These are phyloP conservation scores for Pristiophorus japonicus DNA, from an alignment of 2,113 vertebrate species.

Conservation along the genomic window DNA sequence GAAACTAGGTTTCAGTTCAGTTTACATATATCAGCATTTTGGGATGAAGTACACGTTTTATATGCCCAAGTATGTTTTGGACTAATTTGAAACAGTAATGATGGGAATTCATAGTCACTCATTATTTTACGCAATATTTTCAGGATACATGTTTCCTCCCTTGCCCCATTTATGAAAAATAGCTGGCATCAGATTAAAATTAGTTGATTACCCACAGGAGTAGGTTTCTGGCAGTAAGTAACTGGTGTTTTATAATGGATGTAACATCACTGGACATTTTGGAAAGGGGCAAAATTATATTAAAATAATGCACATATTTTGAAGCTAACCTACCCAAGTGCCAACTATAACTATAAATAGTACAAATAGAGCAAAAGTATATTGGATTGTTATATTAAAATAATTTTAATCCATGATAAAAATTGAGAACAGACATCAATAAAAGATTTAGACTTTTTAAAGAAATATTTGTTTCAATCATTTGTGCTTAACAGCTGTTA, in stretches of 20 bases:
- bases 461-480: not conserved
- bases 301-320: not conserved
- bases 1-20: no score
- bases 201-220: not conserved
- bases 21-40: not conserved
- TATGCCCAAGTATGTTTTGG: not conserved
- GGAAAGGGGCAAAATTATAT: not conserved
- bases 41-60: not conserved
- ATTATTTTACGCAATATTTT: not conserved
- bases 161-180: not conserved
- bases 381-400: slow-evolving; percentile 8
- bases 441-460: not conserved
- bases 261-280: not conserved
- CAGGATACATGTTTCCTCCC: not conserved
- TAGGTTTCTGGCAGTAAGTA: not conserved
- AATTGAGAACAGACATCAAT: not conserved
- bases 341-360: not conserved
- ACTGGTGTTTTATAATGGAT: not conserved
- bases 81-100: not conserved
- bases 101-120: not conserved
- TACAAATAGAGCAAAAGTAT: not conserved
- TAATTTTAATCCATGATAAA: not conserved
- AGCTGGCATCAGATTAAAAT: not conserved
- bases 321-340: not conserved
- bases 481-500: not conserved